Percentiles rank a stretch among this genome's conserved stretches.
Conservation (phyloP, 2,888 invertebrate species). For the Phrixothrix hirtus region DNA sequence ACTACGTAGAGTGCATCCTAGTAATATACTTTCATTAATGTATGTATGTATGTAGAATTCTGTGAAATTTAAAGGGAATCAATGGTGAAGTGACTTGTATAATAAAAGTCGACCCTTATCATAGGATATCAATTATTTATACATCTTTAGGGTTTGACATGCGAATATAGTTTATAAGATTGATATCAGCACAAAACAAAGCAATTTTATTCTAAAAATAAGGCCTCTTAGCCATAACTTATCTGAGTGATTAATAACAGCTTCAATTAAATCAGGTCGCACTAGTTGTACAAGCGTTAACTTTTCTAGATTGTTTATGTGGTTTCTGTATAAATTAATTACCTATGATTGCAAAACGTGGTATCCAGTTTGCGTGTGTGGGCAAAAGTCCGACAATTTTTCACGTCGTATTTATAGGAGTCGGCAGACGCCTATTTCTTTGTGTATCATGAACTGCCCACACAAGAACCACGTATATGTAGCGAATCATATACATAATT, state of each 20-base stretch:
- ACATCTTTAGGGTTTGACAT: no score
- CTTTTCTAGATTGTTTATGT: conserved; percentile 7
- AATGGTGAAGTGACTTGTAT: no score
- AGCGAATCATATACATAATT: no score
- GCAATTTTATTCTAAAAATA: no score
- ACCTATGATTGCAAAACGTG: conserved; percentile 15
- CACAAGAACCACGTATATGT: conserved; percentile 4
- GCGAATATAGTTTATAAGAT: not conserved
- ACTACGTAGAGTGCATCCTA: no score
- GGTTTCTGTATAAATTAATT: conserved; percentile 17
- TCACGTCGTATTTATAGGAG: conserved; percentile 32
- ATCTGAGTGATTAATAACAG: not conserved
- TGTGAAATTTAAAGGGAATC: no score
- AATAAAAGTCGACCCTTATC: no score
- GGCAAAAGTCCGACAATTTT: conserved; percentile 29
- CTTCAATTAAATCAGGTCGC: not conserved
- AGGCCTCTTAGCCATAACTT: not conserved
- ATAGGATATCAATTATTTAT: no score
- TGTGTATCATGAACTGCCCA: conserved; percentile 15
- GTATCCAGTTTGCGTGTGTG: conserved; percentile 25
- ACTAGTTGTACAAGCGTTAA: not conserved
- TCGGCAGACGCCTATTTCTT: conserved; percentile 19
- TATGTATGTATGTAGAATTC: no score
- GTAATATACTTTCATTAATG: no score
- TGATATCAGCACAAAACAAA: not conserved